Evolutionary conservation across 2,888 invertebrate genomes (phyloP).

Genomic region (Tetragonula carbonaria): DNA sequence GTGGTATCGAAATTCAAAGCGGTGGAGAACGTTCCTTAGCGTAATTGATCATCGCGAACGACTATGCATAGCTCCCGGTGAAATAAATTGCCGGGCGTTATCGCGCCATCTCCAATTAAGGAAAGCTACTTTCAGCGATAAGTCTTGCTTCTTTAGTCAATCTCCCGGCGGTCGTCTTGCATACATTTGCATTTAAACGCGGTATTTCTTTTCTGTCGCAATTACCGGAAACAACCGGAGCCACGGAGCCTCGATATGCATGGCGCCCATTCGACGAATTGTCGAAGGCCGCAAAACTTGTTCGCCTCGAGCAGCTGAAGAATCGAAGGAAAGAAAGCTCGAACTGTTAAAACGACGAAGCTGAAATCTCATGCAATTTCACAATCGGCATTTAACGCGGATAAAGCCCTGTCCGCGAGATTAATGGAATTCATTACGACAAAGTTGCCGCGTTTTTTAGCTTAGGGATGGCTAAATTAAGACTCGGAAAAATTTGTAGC

Average conservation of each 20-base stretch:
- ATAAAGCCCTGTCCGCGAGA: neutral
- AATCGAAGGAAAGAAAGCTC: neutral
- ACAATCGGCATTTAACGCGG: neutral
- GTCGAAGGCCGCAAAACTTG: neutral
- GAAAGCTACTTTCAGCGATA: conserved; percentile 33
- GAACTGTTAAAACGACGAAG: neutral
- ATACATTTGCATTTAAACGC: conserved; percentile 59
- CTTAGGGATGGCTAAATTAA: neutral
- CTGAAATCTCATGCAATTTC: neutral
- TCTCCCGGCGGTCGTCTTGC: conserved; percentile 48
- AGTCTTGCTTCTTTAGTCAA: conserved; percentile 49
- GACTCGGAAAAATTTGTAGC: conserved; percentile 9
- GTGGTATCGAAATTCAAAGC: neutral
- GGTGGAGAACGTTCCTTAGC: neutral
- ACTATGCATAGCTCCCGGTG: neutral
- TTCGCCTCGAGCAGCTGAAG: neutral
- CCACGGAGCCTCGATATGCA: neutral
- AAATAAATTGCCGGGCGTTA: conserved; percentile 44
- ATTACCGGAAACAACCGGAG: conserved; percentile 27
- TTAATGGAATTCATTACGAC: neutral
- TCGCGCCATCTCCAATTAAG: conserved; percentile 56
- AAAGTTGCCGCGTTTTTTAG: neutral
- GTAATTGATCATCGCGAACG: conserved; percentile 33
- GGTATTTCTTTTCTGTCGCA: conserved; percentile 41
- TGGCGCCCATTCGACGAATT: neutral